These are phyloP conservation scores for Triplophysa yarkandensis DNA, from an alignment of 2,797 vertebrate species.

Conservation along the genomic window DNA sequence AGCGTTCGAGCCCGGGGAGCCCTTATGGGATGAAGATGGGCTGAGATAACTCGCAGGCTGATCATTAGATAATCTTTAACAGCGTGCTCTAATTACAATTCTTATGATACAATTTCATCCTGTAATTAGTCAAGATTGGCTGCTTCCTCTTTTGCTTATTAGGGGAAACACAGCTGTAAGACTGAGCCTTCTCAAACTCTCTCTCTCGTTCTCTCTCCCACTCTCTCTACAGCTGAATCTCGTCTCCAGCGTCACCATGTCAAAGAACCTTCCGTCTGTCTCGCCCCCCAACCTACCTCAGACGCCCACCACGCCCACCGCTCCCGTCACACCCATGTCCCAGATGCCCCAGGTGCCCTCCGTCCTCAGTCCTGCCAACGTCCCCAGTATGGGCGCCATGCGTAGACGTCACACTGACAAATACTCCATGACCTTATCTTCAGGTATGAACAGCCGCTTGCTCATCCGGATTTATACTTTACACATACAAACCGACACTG, in stretches of 20 bases:
- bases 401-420: conserved; percentile 98
- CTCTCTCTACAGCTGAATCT: conserved; percentile 87
- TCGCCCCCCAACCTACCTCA: conserved; percentile 99
- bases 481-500: no score
- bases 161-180: conserved; percentile 95
- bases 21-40: conserved; percentile 79
- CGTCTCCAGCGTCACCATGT: conserved; percentile 99
- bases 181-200: conserved; percentile 74
- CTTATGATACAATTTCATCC: conserved; percentile 99
- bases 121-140: conserved; percentile 98
- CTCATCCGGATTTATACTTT: neutral
- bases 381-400: conserved; percentile 97
- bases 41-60: conserved; percentile 86
- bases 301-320: conserved; percentile 96
- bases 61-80: conserved; percentile 98
- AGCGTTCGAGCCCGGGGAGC: conserved; percentile 36
- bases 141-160: conserved; percentile 94
- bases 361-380: conserved; percentile 93
- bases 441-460: conserved; percentile 75
- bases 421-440: conserved; percentile 97
- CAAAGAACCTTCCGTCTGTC: conserved; percentile 95
- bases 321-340: conserved; percentile 95
- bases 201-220: conserved; percentile 45
- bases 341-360: conserved; percentile 98
- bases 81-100: conserved; percentile 98